These are phyloP conservation scores for Notothenia coriiceps DNA, from an alignment of 2,113 vertebrate genomes.

Conservation along the genomic window DNA sequence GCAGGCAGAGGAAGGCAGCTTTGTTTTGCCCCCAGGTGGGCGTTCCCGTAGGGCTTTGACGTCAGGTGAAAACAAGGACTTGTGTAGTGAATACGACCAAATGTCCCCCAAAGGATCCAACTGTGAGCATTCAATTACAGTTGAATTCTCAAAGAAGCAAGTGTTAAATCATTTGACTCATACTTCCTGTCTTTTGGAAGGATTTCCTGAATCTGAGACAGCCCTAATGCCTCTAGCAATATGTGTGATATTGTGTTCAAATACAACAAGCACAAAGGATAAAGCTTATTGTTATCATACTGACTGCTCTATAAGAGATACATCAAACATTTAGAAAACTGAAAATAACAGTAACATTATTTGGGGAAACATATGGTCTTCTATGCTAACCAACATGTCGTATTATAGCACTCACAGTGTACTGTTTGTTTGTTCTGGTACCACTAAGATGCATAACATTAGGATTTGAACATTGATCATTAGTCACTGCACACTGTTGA, in stretches of 20 bases:
- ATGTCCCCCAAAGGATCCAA: not conserved
- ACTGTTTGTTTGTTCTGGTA: too few species aligned
- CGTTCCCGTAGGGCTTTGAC: too few species aligned
- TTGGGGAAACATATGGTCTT: too few species aligned
- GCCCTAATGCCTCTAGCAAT: not conserved
- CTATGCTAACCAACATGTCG: too few species aligned
- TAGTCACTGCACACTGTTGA: too few species aligned
- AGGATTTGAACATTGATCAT: too few species aligned
- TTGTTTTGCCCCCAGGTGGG: too few species aligned
- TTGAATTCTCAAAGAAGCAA: not conserved
- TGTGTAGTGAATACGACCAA: conserved; percentile 9
- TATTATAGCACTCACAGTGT: not conserved
- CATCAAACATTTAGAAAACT: not conserved
- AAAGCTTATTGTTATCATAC: not conserved
- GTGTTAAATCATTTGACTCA: too few species aligned
- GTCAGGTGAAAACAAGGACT: not conserved
- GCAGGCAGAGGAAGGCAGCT: too few species aligned
- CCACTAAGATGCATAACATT: too few species aligned
- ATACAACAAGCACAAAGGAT: not conserved
- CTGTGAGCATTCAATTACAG: conserved; percentile 29
- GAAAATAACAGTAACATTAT: not conserved
- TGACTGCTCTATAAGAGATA: not conserved
- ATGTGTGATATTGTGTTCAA: not conserved
- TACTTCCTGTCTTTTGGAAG: too few species aligned
- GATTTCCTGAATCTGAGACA: not conserved